Base-by-base conservation (phyloP, 2,888 invertebrate genomes). In the Drosophila putrida region DNA sequence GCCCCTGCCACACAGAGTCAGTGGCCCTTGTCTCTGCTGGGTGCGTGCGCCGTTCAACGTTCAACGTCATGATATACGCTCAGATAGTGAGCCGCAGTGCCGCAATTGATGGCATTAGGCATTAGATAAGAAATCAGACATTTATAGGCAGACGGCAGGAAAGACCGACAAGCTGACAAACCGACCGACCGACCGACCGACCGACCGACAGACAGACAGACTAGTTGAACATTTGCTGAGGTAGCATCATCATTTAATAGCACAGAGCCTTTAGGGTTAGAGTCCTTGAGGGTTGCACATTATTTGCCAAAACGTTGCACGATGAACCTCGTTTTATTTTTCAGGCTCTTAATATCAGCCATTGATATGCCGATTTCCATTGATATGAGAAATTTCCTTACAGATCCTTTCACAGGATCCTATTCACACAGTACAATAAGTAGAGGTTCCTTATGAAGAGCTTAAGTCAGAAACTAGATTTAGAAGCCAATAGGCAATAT, bases 91-190 rank as follows among this genome's bases (percentile, higher is more conserved):
- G 77, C 74, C 76, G 71, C 85, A 75, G 69, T 61, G 89, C 82
- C 85, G 80, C 90, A 86, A 89, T 89, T 86, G 90, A 85, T 88
- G 90, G 90, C 86, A 90, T 89, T 89, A 87, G 82, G 76, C 82
- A 75, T 80, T 80, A 90, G 90, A 90, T 90, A 91, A 90, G 90
- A 82, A 89, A 90, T 90, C 90, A 90, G 91, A 88, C 90, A 87
- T 75, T 80, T 83, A 80, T 77, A 76, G 77, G 75, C 75, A 64
- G 79, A 78, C 20, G 25, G 25, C 15, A 35, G 36, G 47, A 63
- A 43, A 33, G 49, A 54, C 15, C 5, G 43, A 44, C 51, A 20
- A n/a, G 36, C 15, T 5, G 54, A 55, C 36, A 31, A 39, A 71
- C 75, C 2, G 20, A 20, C 20, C 10, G 58, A 51, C 43, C 6